These are phyloP conservation scores for Metaphire vulgaris DNA, from an alignment of 1,140 invertebrate genomes.

Conservation along the genomic window DNA sequence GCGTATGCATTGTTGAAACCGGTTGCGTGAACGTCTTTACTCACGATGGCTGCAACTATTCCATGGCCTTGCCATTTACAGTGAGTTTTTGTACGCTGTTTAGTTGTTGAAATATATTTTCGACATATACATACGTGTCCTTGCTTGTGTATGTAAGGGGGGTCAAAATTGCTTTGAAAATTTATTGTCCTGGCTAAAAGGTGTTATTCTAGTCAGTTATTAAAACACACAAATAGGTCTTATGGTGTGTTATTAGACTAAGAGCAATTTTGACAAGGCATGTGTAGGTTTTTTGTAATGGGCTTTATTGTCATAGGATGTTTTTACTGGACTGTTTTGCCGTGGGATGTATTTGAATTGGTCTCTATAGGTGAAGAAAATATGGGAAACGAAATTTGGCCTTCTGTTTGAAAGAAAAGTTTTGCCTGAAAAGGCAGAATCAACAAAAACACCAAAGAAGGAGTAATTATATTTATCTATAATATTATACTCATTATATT, in stretches of 20 bases:
- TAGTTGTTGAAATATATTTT: background rate
- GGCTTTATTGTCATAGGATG: too few relatives aligned
- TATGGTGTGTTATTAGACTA: slow-evolving; percentile 10
- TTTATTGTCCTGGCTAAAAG: background rate
- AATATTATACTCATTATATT: slow-evolving; percentile 3
- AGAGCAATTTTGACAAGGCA: too few relatives aligned
- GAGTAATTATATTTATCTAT: background rate
- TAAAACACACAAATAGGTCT: background rate
- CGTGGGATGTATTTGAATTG: too few relatives aligned
- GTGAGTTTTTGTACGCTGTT: slow-evolving; percentile 54
- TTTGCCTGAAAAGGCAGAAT: slow-evolving; percentile 34
- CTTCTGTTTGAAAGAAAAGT: slow-evolving; percentile 47
- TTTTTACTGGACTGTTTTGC: too few relatives aligned
- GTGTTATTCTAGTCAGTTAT: slow-evolving; percentile 2
- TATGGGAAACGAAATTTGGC: slow-evolving; percentile 46
- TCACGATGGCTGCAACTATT: slow-evolving; percentile 71
- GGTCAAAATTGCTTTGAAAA: background rate
- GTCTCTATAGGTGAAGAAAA: slow-evolving; percentile 42
- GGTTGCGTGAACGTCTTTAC: slow-evolving; percentile 72
- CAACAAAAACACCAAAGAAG: slow-evolving; percentile 25
- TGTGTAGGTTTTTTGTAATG: too few relatives aligned
- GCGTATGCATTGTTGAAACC: slow-evolving; percentile 70
- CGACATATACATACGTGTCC: background rate
- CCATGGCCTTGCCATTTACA: slow-evolving; percentile 74
- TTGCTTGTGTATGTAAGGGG: background rate